A percentile compares a stretch with the other conserved stretches of the same genome.
phyloP scores from a whole-genome alignment of 1,140 invertebrate species.

The Thereuonema tuberculata region DNA sequence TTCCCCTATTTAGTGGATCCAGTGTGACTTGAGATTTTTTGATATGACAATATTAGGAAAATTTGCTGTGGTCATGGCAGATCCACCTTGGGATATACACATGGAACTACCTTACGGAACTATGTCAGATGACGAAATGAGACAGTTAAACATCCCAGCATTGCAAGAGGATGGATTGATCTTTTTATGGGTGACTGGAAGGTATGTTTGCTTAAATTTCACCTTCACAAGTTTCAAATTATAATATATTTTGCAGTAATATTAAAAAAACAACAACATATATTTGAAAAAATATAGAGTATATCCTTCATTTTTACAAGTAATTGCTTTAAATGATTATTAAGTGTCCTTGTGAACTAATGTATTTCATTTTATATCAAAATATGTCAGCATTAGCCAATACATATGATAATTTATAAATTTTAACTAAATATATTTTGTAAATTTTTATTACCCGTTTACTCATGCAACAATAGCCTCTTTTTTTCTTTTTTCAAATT shows the following conservation, averaged over 20 bases:
- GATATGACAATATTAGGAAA: constrained; percentile 92
- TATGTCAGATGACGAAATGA: constrained; percentile 98
- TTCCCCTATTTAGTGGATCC: constrained; percentile 60
- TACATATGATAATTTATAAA: too few relatives aligned
- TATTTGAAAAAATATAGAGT: neutral
- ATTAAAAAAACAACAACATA: neutral
- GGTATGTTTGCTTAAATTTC: constrained; percentile 37
- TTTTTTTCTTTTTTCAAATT: too few relatives aligned
- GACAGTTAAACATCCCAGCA: constrained; percentile 74
- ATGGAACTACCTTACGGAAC: constrained; percentile 99
- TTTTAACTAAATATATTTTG: too few relatives aligned
- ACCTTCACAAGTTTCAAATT: too few relatives aligned
- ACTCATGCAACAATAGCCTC: too few relatives aligned
- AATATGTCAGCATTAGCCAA: too few relatives aligned
- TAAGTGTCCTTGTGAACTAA: too few relatives aligned
- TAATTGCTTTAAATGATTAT: too few relatives aligned
- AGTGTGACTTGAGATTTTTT: constrained; percentile 86
- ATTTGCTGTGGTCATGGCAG: constrained; percentile 87
- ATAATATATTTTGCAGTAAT: neutral
- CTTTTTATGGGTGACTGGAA: constrained; percentile 94
- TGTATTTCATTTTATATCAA: too few relatives aligned
- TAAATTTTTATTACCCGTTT: neutral
- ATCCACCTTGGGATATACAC: constrained; percentile 97
- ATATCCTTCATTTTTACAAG: too few relatives aligned
- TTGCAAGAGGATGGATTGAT: constrained; percentile 92